phyloP scores from a whole-genome alignment of 1,140 invertebrate genomes.

The Diuraphis noxia region DNA sequence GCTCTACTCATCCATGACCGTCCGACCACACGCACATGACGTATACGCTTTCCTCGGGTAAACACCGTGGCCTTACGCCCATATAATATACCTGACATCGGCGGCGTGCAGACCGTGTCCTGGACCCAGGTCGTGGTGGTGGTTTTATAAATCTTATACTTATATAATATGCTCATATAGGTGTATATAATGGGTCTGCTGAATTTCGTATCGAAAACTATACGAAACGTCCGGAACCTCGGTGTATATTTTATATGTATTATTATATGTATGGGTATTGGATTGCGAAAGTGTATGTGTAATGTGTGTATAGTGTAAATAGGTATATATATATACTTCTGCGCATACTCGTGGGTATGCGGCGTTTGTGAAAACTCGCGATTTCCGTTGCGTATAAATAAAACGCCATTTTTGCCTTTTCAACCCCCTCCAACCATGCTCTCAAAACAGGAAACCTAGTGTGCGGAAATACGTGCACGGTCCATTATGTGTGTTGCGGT shows the following conservation, averaged over 20 bases:
- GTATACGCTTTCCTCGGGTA: background rate
- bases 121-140: too few species aligned
- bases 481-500: conserved; percentile 8
- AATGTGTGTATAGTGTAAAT: background rate
- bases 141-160: background rate
- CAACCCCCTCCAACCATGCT: background rate
- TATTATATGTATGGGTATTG: background rate
- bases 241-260: background rate
- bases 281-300: background rate
- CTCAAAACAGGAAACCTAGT: background rate
- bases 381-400: conserved; percentile 41
- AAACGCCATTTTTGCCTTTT: conserved; percentile 17
- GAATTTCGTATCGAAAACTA: background rate
- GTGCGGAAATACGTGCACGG: conserved; percentile 20
- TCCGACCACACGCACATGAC: background rate
- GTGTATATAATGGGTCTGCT: background rate
- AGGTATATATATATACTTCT: background rate
- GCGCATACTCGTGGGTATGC: background rate
- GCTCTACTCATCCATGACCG: background rate
- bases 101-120: background rate
- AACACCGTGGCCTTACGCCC: too few species aligned
- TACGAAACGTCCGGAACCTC: background rate
- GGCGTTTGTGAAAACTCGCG: background rate
- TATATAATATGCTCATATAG: too few species aligned
- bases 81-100: background rate